Evolutionary conservation across 2,888 invertebrate species (phyloP).

Genomic region (Spodoptera littoralis): DNA sequence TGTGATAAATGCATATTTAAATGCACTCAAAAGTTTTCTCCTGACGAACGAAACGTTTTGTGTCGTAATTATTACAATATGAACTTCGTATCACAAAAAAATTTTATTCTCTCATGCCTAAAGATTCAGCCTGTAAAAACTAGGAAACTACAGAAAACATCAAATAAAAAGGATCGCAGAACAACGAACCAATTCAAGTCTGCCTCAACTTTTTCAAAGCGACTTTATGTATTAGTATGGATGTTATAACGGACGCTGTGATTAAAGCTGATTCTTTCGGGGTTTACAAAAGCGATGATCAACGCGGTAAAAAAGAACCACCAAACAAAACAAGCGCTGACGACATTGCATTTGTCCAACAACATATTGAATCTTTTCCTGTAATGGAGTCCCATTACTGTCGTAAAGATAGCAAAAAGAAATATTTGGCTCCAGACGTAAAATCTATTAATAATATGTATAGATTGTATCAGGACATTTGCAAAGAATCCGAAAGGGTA

Average conservation of each 20-base stretch:
- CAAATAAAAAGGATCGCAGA: constrained; percentile 1
- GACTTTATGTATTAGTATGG: too few relatives aligned
- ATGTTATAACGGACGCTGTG: constrained; percentile 2
- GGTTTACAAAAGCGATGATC: background rate
- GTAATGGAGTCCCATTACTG: too few relatives aligned
- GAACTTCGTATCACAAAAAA: too few relatives aligned
- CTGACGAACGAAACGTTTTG: too few relatives aligned
- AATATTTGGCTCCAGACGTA: constrained; percentile 25
- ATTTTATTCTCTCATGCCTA: too few relatives aligned
- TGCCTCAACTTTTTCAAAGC: constrained; percentile 4
- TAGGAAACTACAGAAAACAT: background rate
- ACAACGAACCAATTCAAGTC: constrained; percentile 2
- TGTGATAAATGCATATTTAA: too few relatives aligned
- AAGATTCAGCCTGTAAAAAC: too few relatives aligned
- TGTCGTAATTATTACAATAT: too few relatives aligned
- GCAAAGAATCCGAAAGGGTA: too few relatives aligned
- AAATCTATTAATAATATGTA: constrained; percentile 39
- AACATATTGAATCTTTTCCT: too few relatives aligned
- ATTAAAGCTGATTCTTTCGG: constrained; percentile 1
- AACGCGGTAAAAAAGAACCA: constrained; percentile 6
- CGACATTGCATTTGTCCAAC: too few relatives aligned
- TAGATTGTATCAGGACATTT: constrained; percentile 27
- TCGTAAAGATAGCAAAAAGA: constrained; percentile 28
- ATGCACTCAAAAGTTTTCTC: too few relatives aligned
- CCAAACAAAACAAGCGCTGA: background rate